phyloP scores from a whole-genome alignment of 2,888 invertebrate species.

The Dasysyrphus albostriatus region DNA sequence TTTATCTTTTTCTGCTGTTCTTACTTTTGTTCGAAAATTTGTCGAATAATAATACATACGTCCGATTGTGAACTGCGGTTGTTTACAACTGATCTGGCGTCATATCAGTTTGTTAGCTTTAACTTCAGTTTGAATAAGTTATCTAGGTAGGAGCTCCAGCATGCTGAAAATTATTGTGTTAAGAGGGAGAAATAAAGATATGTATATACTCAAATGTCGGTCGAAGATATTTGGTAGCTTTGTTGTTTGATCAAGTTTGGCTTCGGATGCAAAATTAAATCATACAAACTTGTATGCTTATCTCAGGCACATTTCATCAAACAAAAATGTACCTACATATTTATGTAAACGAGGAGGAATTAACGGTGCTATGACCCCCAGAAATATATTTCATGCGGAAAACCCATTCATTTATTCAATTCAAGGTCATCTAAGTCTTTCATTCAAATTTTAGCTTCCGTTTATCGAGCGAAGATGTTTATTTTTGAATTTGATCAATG shows the following conservation, averaged over 20 bases:
- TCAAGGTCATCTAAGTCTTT: neutral
- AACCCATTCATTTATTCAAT: neutral
- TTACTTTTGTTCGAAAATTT: neutral
- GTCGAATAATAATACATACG: constrained; percentile 9
- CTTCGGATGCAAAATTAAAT: constrained; percentile 53
- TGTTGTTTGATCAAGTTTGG: constrained; percentile 31
- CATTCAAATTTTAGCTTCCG: neutral
- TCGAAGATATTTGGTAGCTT: constrained; percentile 5
- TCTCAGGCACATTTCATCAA: neutral
- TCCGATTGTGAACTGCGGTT: constrained; percentile 49
- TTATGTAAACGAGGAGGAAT: neutral
- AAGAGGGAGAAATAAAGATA: constrained; percentile 7
- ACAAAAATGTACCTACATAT: neutral
- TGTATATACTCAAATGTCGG: neutral
- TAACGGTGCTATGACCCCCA: constrained; percentile 53
- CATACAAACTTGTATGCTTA: constrained; percentile 29
- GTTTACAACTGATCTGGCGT: constrained; percentile 61
- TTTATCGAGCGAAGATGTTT: neutral
- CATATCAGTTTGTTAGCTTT: constrained; percentile 30
- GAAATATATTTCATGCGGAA: constrained; percentile 26
- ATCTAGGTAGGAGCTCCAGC: constrained; percentile 4
- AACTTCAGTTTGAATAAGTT: constrained; percentile 27
- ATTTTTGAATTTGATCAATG: too few species aligned
- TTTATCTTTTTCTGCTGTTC: neutral
- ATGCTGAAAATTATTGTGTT: constrained; percentile 6